Conservation (phyloP, 2,888 invertebrate genomes). For the Balanococcus diminutus region DNA sequence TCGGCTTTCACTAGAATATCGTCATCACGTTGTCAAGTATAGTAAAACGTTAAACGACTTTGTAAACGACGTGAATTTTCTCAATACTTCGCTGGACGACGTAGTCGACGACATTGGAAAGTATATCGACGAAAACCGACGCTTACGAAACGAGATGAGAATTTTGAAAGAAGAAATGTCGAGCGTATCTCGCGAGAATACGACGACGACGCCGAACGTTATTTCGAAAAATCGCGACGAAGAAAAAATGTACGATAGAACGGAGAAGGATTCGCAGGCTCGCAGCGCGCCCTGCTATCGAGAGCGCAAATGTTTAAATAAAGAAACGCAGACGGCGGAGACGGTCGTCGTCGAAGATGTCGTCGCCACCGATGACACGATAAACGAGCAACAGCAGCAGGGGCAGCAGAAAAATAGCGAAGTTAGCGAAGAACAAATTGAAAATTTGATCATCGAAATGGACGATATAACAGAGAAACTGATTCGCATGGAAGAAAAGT, state of each 20-base stretch:
- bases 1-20: not conserved
- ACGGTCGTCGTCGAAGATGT: not conserved
- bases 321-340: not conserved
- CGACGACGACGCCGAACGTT: not conserved
- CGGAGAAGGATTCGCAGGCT: no score
- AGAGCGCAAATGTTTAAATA: no score
- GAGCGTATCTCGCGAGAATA: not conserved
- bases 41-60: not conserved
- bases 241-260: not conserved
- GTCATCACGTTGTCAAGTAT: not conserved
- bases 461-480: not conserved
- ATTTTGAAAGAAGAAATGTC: not conserved
- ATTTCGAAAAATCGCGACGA: not conserved
- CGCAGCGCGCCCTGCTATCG: no score
- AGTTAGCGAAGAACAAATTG: not conserved
- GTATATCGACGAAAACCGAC: not conserved
- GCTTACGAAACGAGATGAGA: not conserved
- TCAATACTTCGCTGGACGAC: not conserved
- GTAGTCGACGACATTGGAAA: not conserved
- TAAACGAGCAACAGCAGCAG: not conserved
- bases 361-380: not conserved
- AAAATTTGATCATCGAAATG: not conserved
- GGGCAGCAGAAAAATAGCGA: not conserved
- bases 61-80: not conserved
- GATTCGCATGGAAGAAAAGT: not conserved